Percentiles rank a stretch among this genome's conserved stretches.
Conservation (phyloP, 2,888 invertebrate species). For the Drosophila melanocephala region DNA sequence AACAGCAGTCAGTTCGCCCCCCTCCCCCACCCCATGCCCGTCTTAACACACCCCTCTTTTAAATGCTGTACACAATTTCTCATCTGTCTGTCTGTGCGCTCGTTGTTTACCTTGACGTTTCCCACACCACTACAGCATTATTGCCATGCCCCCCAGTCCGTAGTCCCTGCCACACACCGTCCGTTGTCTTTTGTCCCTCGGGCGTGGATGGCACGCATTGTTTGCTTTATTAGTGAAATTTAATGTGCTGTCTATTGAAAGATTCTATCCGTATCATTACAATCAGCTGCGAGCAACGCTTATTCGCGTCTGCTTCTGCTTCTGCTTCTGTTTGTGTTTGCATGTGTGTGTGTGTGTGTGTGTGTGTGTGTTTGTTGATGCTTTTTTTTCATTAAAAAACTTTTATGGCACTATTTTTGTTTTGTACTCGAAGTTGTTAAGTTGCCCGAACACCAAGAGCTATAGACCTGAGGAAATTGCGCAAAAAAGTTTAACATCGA, state of each 20-base stretch:
- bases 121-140: background rate
- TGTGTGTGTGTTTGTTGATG: background rate
- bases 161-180: background rate
- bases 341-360: background rate
- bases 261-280: constrained; percentile 39
- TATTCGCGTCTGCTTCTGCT: background rate
- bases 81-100: constrained; percentile 55
- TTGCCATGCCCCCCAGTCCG: background rate
- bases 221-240: constrained; percentile 80
- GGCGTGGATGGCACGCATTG: constrained; percentile 50
- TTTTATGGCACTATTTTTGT: constrained; percentile 48
- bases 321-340: background rate
- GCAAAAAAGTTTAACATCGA: constrained; percentile 70
- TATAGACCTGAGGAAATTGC: constrained; percentile 41
- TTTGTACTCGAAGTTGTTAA: constrained; percentile 25
- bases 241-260: constrained; percentile 70
- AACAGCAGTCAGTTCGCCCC: constrained; percentile 10
- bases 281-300: constrained; percentile 10
- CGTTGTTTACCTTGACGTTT: constrained; percentile 59
- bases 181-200: background rate
- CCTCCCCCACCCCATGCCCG: accelerated
- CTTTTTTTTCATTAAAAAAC: constrained; percentile 61
- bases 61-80: constrained; percentile 64
- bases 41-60: constrained; percentile 25
- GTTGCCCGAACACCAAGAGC: constrained; percentile 8